phyloP scores from a whole-genome alignment of 2,888 invertebrate genomes.

The Drosophila paucipuncta region DNA sequence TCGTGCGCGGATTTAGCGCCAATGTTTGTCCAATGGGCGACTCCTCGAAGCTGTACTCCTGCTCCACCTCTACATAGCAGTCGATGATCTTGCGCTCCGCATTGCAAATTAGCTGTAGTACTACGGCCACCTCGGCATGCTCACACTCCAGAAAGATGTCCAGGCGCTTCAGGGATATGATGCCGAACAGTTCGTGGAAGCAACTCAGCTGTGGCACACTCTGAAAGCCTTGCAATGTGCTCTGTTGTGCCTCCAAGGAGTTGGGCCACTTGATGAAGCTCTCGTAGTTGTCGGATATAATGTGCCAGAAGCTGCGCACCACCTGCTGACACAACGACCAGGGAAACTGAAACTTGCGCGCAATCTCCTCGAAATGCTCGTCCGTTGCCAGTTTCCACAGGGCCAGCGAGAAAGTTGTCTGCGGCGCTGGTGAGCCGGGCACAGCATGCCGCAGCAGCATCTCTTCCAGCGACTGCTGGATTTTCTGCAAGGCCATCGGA shows the following conservation, averaged over 20 bases:
- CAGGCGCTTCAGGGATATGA: conserved; percentile 80
- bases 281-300: conserved; percentile 82
- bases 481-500: conserved; percentile 45
- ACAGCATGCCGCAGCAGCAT: conserved; percentile 41
- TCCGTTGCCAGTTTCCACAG: conserved; percentile 84
- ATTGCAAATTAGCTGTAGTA: conserved; percentile 83
- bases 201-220: conserved; percentile 54
- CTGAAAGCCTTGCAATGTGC: conserved; percentile 71
- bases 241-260: conserved; percentile 71
- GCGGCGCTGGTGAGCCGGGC: conserved; percentile 59
- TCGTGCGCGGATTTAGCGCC: conserved; percentile 75
- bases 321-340: conserved; percentile 78
- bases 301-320: conserved; percentile 82
- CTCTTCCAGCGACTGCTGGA: conserved; percentile 55
- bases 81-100: conserved; percentile 82
- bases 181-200: conserved; percentile 79
- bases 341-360: conserved; percentile 82
- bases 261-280: conserved; percentile 84
- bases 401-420: conserved; percentile 81
- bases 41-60: conserved; percentile 79
- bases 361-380: conserved; percentile 84
- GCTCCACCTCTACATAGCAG: conserved; percentile 83
- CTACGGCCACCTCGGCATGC: conserved; percentile 82
- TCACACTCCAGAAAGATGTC: conserved; percentile 83
- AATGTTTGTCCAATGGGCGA: conserved; percentile 83